Evolutionary conservation across 1,140 invertebrate genomes (phyloP).

Genomic region (Riptortus pedestris): DNA sequence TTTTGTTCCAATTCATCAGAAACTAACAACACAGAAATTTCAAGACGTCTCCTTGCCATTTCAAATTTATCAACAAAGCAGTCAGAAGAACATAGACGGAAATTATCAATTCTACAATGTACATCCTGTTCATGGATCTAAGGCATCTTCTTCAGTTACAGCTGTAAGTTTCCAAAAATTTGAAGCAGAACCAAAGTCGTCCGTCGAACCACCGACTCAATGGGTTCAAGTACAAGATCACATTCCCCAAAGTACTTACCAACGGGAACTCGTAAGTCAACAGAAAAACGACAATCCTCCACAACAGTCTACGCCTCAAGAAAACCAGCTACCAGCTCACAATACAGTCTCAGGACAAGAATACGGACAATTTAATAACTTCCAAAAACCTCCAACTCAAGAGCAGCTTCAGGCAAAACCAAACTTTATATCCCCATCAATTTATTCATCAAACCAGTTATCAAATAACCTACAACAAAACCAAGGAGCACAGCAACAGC

Average conservation of each 20-base stretch:
- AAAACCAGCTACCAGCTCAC: neutral
- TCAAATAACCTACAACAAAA: neutral
- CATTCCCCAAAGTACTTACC: neutral
- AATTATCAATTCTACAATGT: neutral
- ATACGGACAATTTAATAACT: neutral
- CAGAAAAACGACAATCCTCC: neutral
- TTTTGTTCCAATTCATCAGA: neutral
- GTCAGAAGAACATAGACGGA: neutral
- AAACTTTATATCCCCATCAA: neutral
- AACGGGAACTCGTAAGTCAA: neutral
- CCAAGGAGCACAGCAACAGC: neutral
- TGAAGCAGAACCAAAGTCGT: neutral
- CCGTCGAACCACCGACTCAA: neutral
- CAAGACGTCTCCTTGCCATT: neutral
- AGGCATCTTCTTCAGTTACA: neutral
- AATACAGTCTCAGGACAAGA: neutral
- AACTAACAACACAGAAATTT: neutral
- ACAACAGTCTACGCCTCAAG: neutral
- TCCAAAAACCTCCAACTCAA: neutral
- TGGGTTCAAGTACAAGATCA: neutral
- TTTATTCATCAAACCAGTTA: neutral
- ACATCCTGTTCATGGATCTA: neutral
- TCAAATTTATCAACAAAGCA: neutral
- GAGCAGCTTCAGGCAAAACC: neutral
- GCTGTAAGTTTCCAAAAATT: neutral